Evolutionary conservation across 2,797 vertebrate genomes (phyloP), one percentile per base, ranked within the genome.

Genomic region (Diglossa cyanea): DNA sequence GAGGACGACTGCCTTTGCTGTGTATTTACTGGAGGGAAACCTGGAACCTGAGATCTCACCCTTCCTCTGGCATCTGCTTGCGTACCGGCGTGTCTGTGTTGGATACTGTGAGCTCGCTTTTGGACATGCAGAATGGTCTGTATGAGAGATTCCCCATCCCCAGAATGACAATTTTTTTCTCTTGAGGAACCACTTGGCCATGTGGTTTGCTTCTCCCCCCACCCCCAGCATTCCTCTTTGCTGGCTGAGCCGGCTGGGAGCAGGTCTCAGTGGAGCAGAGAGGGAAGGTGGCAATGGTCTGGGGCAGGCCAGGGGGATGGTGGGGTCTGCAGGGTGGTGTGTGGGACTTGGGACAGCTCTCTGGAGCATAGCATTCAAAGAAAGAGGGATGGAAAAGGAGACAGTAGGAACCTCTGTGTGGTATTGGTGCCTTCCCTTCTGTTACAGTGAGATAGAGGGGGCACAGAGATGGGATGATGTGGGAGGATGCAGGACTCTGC

Each of bases 41-140:
- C 53, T 75, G 54, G 75, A 82, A 74, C 25, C 30, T 28, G 26
- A 28, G 30, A 23, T 57, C 24, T 48, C 45, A n/a, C 18, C 28
- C 10, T 47, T 50, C 80, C 79, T 82, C 70, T 67, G 42, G 67
- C 42, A 45, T 37, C 45, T 61, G 23, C 54, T 40, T 65, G 35
- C 0, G 0, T 28, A 48, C 17, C 0, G 0, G 6, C 0, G 1
- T 0, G 5, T 24, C 19, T 42, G 6, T 24, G 14, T 24, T 76
- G 28, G 39, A 17, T 57, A 47, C 33, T 47, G 6, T 80, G 57
- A 82, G 18, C 65, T 90, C 0, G 0, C 23, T 71, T 92, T 82
- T 67, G 19, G 20, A 12, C 40, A 8, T 26, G 42, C 10, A 44
- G 63, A 30, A 30, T 44, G 55, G 50, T 73, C 65, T 74, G n/a